These are phyloP conservation scores for Lithophane leautieri DNA, from an alignment of 2,888 invertebrate genomes.

Conservation along the genomic window DNA sequence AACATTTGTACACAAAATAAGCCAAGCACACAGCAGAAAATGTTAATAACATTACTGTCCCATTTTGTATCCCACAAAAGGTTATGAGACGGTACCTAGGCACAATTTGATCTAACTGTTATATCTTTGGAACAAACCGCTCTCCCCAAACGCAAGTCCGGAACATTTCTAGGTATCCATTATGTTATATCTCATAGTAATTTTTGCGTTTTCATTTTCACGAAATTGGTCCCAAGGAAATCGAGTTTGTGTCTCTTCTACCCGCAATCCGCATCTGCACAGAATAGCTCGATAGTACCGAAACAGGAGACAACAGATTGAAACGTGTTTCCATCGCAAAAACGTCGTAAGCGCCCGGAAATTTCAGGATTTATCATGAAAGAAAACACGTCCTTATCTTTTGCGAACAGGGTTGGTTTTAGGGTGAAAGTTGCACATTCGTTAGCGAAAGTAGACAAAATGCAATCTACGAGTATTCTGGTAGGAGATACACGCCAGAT, in stretches of 20 bases:
- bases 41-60: slow-evolving; percentile 43
- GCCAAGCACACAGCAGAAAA: slow-evolving; percentile 30
- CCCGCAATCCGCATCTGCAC: slow-evolving; percentile 85
- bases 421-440: slow-evolving; percentile 46
- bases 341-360: slow-evolving; percentile 77
- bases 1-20: slow-evolving; percentile 15
- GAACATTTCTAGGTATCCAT: slow-evolving; percentile 61
- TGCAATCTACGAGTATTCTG: slow-evolving; percentile 84
- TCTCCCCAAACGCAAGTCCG: slow-evolving; percentile 49
- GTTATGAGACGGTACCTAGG: slow-evolving; percentile 55
- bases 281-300: slow-evolving; percentile 83
- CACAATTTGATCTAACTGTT: slow-evolving; percentile 65
- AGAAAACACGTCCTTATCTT: slow-evolving; percentile 67
- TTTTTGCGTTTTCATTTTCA: slow-evolving; percentile 82
- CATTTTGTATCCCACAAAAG: slow-evolving; percentile 47
- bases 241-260: slow-evolving; percentile 82
- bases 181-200: slow-evolving; percentile 68
- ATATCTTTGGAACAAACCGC: slow-evolving; percentile 48
- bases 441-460: slow-evolving; percentile 80
- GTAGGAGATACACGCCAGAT: slow-evolving; percentile 85
- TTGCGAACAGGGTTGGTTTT: slow-evolving; percentile 63
- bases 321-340: slow-evolving; percentile 74
- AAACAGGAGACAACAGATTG: slow-evolving; percentile 88
- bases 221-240: slow-evolving; percentile 78
- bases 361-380: slow-evolving; percentile 60